phyloP scores from a whole-genome alignment of 2,888 invertebrate genomes.

The Himalopsyche tibetana region DNA sequence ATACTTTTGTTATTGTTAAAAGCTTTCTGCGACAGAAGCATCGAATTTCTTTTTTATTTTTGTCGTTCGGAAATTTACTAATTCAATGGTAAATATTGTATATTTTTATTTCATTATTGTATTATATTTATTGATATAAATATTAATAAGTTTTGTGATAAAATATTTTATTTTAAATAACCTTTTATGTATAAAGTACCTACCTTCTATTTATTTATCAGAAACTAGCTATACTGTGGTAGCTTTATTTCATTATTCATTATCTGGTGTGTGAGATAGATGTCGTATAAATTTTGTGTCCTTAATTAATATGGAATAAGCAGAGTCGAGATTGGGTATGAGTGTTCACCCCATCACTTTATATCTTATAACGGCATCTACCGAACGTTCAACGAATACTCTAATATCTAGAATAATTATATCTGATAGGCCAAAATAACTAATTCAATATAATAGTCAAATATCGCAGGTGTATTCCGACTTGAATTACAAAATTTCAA shows the following conservation, averaged over 20 bases:
- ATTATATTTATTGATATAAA: too few relatives aligned
- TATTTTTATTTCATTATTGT: too few relatives aligned
- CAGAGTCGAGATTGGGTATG: not conserved
- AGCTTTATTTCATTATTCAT: not conserved
- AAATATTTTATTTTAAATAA: too few relatives aligned
- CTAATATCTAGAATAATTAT: not conserved
- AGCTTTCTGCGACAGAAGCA: too few relatives aligned
- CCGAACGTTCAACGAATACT: not conserved
- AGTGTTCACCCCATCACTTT: not conserved
- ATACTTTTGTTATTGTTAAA: too few relatives aligned
- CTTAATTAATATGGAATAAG: constrained; percentile 13
- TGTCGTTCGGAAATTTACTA: too few relatives aligned
- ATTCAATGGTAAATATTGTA: too few relatives aligned
- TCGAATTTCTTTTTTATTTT: too few relatives aligned
- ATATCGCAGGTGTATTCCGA: not conserved
- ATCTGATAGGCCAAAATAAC: constrained; percentile 7
- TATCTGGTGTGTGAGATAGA: too few relatives aligned
- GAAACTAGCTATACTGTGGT: not conserved
- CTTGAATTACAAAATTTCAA: not conserved
- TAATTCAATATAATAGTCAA: not conserved
- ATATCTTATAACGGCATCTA: not conserved
- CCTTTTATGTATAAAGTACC: too few relatives aligned
- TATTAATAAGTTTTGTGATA: too few relatives aligned
- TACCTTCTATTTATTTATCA: not conserved
- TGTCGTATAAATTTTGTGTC: not conserved